These are phyloP conservation scores for Bombylius discolor DNA, from an alignment of 2,888 invertebrate genomes.

Conservation along the genomic window DNA sequence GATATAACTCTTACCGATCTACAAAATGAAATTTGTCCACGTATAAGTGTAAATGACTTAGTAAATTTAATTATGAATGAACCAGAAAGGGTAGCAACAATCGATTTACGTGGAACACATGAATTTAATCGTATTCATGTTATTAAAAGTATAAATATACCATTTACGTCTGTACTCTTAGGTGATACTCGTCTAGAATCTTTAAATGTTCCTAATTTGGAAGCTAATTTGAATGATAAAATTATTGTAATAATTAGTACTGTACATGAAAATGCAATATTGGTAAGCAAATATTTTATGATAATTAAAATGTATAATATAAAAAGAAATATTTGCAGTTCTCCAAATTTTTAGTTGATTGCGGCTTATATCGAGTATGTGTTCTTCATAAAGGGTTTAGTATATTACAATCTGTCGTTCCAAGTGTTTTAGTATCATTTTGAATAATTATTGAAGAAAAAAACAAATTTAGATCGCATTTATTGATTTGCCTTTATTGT, in stretches of 20 bases:
- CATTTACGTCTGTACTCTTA: slow-evolving; percentile 65
- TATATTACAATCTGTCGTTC: slow-evolving; percentile 54
- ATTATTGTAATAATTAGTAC: slow-evolving; percentile 66
- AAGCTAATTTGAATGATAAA: slow-evolving; percentile 45
- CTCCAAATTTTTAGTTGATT: slow-evolving; percentile 69
- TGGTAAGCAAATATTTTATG: slow-evolving; percentile 39
- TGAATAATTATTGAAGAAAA: neutral
- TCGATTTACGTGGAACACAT: slow-evolving; percentile 49
- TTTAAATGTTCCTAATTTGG: slow-evolving; percentile 49
- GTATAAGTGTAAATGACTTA: slow-evolving; percentile 77
- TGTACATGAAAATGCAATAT: slow-evolving; percentile 61
- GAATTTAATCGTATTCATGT: slow-evolving; percentile 63
- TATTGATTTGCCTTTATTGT: no score
- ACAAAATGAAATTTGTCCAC: slow-evolving; percentile 62
- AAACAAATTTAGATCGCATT: neutral
- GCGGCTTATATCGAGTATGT: slow-evolving; percentile 66
- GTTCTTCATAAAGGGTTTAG: slow-evolving; percentile 78
- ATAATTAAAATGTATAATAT: neutral
- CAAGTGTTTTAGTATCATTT: slow-evolving; percentile 34
- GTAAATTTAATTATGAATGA: slow-evolving; percentile 54
- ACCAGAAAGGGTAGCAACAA: slow-evolving; percentile 42
- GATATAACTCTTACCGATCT: slow-evolving; percentile 55
- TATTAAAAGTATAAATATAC: slow-evolving; percentile 74
- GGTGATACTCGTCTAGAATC: slow-evolving; percentile 57
- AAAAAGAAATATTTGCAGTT: slow-evolving; percentile 47